Evolutionary conservation across 2,113 vertebrate species (phyloP).

Genomic region (Candoia aspera): DNA sequence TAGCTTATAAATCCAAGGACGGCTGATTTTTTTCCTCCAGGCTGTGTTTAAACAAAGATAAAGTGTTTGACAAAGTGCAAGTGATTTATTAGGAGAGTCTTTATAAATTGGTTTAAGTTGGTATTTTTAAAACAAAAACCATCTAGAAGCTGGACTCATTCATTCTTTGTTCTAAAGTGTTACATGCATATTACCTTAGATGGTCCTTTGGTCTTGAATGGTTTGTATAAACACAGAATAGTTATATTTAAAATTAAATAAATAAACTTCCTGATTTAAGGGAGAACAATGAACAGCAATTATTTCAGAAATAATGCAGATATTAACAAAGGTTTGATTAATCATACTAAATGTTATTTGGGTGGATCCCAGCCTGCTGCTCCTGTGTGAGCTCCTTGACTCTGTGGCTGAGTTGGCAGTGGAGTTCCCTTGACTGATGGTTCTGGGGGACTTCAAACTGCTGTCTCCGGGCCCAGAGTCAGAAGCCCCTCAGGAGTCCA

Average conservation of each 20-base stretch:
- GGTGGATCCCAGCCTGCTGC: background rate
- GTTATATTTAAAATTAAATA: background rate
- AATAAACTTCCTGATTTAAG: background rate
- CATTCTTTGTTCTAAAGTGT: background rate
- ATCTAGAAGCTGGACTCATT: background rate
- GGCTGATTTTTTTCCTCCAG: constrained; percentile 51
- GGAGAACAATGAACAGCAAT: background rate
- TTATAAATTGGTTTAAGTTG: constrained; percentile 56
- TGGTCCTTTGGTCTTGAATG: background rate
- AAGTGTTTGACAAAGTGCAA: constrained; percentile 63
- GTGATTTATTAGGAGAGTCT: constrained; percentile 63
- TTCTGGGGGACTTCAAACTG: background rate
- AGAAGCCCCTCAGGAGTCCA: background rate
- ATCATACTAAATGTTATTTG: background rate
- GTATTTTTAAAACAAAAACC: constrained; percentile 23
- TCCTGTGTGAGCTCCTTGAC: background rate
- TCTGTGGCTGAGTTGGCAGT: background rate
- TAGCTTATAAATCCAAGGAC: constrained; percentile 66
- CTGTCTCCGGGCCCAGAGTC: background rate
- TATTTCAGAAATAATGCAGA: background rate
- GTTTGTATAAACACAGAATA: background rate
- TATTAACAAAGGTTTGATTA: background rate
- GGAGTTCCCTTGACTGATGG: background rate
- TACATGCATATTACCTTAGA: background rate
- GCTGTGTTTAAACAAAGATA: constrained; percentile 68